A percentile compares a stretch with the other conserved stretches of the same genome.
phyloP scores from a whole-genome alignment of 2,113 vertebrate genomes.

The Acrocephalus arundinaceus region DNA sequence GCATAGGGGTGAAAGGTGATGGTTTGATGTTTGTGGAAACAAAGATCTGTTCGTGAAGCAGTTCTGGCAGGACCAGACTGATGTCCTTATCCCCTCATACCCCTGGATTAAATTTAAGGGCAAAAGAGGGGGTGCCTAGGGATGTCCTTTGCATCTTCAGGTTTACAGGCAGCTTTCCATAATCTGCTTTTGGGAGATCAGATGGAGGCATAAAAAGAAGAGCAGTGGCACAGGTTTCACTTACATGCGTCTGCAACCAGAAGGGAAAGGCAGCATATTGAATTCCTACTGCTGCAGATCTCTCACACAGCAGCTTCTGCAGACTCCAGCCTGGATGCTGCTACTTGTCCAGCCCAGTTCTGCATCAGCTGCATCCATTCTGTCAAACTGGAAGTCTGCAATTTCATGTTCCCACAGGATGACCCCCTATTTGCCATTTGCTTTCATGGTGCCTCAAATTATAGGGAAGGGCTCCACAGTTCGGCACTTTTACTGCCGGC shows the following conservation, averaged over 20 bases:
- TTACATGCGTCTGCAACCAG: background rate
- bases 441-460: background rate
- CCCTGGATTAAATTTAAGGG: background rate
- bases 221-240: background rate
- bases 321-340: background rate
- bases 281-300: background rate
- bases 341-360: background rate
- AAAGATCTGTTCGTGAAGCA: background rate
- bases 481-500: background rate
- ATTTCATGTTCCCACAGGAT: background rate
- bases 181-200: background rate
- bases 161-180: background rate
- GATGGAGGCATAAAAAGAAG: background rate
- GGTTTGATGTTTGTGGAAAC: background rate
- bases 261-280: background rate
- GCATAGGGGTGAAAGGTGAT: background rate
- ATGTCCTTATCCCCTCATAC: background rate
- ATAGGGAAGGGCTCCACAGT: background rate
- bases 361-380: background rate
- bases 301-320: background rate
- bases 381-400: background rate
- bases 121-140: background rate
- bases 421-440: background rate
- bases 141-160: background rate
- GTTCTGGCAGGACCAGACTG: background rate